Percentiles rank a stretch among this genome's conserved stretches.
Conservation (phyloP, 2,888 invertebrate species). For the Yponomeuta malinellus region DNA sequence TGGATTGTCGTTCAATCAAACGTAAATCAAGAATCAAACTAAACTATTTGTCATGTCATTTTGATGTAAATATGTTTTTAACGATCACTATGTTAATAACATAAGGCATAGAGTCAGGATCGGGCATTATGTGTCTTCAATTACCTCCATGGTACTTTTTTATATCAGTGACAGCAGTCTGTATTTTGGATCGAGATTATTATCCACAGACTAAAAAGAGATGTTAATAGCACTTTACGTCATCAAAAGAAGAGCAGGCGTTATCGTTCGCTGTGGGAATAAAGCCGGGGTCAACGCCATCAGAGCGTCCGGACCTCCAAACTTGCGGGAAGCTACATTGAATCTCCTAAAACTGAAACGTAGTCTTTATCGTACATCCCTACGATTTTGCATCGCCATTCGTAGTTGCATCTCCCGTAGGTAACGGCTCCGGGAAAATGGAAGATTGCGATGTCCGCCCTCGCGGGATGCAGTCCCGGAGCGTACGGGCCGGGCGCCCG, state of each 20-base stretch:
- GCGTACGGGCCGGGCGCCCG: conserved; percentile 11
- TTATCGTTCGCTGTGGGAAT: background rate
- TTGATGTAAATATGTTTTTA: no score
- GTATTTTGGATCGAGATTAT: background rate
- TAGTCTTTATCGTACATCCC: background rate
- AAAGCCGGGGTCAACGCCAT: conserved; percentile 12
- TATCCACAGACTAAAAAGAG: no score
- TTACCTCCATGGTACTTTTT: no score
- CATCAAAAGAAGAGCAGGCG: background rate
- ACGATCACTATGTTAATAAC: no score
- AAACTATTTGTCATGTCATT: no score
- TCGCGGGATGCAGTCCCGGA: background rate
- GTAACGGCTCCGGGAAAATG: conserved; percentile 24
- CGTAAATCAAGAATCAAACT: no score
- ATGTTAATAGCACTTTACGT: background rate
- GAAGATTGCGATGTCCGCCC: background rate
- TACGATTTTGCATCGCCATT: background rate
- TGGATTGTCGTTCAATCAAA: no score
- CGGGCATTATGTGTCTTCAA: no score
- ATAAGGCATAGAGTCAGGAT: no score
- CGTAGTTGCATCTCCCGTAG: conserved; percentile 26
- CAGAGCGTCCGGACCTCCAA: conserved; percentile 24
- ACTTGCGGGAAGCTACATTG: background rate
- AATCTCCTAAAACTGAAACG: background rate
- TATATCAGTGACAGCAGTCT: background rate